Evolutionary conservation across 1,140 invertebrate species (phyloP).

Genomic region (Drosophila suzukii): DNA sequence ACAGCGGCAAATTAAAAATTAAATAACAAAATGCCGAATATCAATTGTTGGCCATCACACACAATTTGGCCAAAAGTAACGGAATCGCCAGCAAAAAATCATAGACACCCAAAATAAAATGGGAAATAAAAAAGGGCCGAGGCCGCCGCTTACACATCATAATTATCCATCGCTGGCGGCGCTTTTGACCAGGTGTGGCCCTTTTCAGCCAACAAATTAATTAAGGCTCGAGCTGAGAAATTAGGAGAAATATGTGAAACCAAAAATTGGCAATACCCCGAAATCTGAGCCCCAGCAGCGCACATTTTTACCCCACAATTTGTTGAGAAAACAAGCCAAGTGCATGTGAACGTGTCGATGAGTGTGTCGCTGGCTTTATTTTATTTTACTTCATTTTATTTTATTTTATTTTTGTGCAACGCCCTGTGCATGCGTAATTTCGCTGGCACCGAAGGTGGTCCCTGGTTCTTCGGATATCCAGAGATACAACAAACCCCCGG

Average conservation of each 20-base stretch:
- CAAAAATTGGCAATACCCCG: slow-evolving; percentile 15
- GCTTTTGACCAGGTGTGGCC: slow-evolving; percentile 76
- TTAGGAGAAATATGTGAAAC: slow-evolving; percentile 38
- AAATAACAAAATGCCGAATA: slow-evolving; percentile 31
- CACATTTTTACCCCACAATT: slow-evolving; percentile 38
- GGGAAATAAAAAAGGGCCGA: slow-evolving; percentile 10
- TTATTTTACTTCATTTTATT: slow-evolving; percentile 2
- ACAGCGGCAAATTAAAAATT: slow-evolving; percentile 37
- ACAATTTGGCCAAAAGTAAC: slow-evolving; percentile 39
- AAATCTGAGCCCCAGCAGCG: slow-evolving; percentile 44
- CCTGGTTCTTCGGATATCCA: slow-evolving; percentile 20
- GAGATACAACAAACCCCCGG: slow-evolving; percentile 7
- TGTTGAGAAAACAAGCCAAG: slow-evolving; percentile 71
- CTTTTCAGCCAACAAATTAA: slow-evolving; percentile 74
- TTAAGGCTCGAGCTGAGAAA: slow-evolving; percentile 47
- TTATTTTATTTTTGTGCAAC: slow-evolving; percentile 59
- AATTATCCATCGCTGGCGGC: slow-evolving; percentile 62
- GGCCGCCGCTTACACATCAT: slow-evolving; percentile 58
- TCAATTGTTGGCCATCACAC: slow-evolving; percentile 44
- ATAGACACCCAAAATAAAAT: slow-evolving; percentile 1
- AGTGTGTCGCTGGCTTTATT: slow-evolving; percentile 29
- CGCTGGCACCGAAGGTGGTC: slow-evolving; percentile 61
- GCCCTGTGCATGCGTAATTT: slow-evolving; percentile 78
- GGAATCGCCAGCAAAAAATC: slow-evolving; percentile 19
- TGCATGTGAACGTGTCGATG: slow-evolving; percentile 47